Evolutionary conservation across 1,140 invertebrate genomes (phyloP), one percentile per base, ranked within the genome.

Genomic region (Lepidurus arcticus): DNA sequence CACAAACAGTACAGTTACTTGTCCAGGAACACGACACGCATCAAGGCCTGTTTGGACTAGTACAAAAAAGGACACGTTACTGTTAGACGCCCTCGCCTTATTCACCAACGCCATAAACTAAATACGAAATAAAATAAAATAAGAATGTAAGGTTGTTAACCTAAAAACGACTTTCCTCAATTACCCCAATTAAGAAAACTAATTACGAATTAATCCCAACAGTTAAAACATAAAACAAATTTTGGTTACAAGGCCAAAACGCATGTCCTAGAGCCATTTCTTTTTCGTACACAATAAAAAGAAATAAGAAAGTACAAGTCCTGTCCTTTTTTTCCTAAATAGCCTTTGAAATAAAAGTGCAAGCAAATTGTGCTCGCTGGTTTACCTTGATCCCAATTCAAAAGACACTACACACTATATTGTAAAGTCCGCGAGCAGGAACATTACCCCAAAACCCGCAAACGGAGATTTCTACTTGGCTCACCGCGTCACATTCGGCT

Each of bases 21-120:
- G 5, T 65, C 53, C 53, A 13, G 21, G 21, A 21, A 65, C 53
- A 34, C 53, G 53, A 65, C 13, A 65, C 53, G 53, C 53, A 65
- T 21, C 13, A 16, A 13, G 21, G 21, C 53, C 7, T 21, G 45
- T 65, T 65, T 65, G 16, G 9, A 65, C 21, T 65, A 7, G 53
- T 65, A 65, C 53, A 65, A 65, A 7, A 65, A 21, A 65, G 16
- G 13, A 3, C 53, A 65, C 53, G 53, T 65, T 65, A 65, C 53
- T 65, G 53, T 65, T 65, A 65, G 13, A 21, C 53, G 53, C 53
- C 53, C 53, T 65, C 45, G 45, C 45, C 53, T 65, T 65, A 13
- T 21, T 65, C 9, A 65, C 16, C 16, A 65, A 16, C 53, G 16
- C 21, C 5, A 7, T 13, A 7, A 21, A 65, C 4, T 65, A 7